Base-by-base conservation (phyloP, 2,797 vertebrate species). In the Fistularia tabacaria region DNA sequence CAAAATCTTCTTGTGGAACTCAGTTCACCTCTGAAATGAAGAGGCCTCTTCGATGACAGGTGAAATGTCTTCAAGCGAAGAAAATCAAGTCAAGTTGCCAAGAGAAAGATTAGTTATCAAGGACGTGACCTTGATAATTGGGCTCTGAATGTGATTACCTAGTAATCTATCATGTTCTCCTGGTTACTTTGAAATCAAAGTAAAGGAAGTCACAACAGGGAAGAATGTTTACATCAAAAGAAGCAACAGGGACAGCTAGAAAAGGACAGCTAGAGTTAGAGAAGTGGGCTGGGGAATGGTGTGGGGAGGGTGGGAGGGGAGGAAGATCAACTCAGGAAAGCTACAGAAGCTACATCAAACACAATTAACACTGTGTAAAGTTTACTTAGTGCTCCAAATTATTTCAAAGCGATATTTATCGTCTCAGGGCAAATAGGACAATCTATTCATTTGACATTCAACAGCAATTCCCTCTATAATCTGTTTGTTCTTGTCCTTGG, bases 361-460 rank as follows among this genome's bases (percentile, higher is more conserved):
- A 83, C 49, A 74, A 70, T 76, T 69, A 80, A 66, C 46, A 48
- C 49, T 49, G 55, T 66, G 63, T 36, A 69, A 76, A 71, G 57
- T 67, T 76, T 47, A 49, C 61, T 74, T 1, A 38, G 59, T 0
- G 14, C 54, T 68, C 13, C 47, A 71, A 62, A 61, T 59, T 53
- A 72, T 58, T 57, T 51, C 14, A 1, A 14, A 55, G 43, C 42
- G 36, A 58, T 64, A 47, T 77, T 71, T 71, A 52, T 38, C 41
- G 51, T 69, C 44, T 38, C 8, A 3, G 58, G 61, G 47, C 51
- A 66, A 65, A 62, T 10, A 49, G 53, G 39, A 54, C 14, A 10
- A 10, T 9, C 14, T n/a, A 6, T 53, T 64, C 46, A 57, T 58
- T 59, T 63, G 46, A 54, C 38, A 11, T 57, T 64, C 51, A 51